A percentile compares a stretch with the other conserved stretches of the same genome.
phyloP scores from a whole-genome alignment of 2,797 vertebrate species.

The Ctenopoma multispine region DNA sequence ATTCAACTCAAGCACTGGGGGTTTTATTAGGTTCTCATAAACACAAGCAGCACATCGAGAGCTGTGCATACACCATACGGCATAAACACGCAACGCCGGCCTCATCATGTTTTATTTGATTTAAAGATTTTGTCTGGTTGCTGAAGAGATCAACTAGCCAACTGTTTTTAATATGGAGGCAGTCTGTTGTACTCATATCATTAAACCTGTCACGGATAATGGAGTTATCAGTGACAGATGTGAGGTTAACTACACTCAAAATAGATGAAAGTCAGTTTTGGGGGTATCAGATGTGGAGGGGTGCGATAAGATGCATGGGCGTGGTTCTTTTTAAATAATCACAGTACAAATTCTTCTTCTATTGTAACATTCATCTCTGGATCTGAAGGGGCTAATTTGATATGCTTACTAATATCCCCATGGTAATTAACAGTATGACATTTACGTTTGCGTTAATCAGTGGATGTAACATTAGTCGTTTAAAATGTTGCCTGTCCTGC shows the following conservation, averaged over 20 bases:
- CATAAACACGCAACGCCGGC: conserved; percentile 14
- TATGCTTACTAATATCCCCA: conserved; percentile 42
- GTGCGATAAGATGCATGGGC: not conserved
- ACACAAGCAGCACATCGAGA: conserved; percentile 11
- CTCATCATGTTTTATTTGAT: conserved; percentile 30
- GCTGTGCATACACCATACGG: not conserved
- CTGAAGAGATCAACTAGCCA: conserved; percentile 17
- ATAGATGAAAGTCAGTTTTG: conserved; percentile 4
- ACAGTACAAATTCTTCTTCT: not conserved
- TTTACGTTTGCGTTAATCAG: conserved; percentile 68
- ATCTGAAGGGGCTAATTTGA: conserved; percentile 41
- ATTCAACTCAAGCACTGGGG: conserved; percentile 35
- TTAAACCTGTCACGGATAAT: conserved; percentile 12
- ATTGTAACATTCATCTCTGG: conserved; percentile 7
- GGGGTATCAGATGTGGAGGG: conserved; percentile 11
- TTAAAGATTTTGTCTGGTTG: conserved; percentile 16
- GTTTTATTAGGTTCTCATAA: conserved; percentile 49
- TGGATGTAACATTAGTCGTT: conserved; percentile 49
- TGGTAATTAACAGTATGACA: conserved; percentile 58
- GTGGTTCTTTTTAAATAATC: conserved; percentile 11
- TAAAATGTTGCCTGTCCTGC: conserved; percentile 48
- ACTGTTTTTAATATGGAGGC: conserved; percentile 15
- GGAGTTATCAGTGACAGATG: conserved; percentile 12
- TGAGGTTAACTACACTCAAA: conserved; percentile 1
- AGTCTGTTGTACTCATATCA: not conserved